These are phyloP conservation scores for Indri indri DNA, from an alignment of 2,113 vertebrate species.

Conservation along the genomic window DNA sequence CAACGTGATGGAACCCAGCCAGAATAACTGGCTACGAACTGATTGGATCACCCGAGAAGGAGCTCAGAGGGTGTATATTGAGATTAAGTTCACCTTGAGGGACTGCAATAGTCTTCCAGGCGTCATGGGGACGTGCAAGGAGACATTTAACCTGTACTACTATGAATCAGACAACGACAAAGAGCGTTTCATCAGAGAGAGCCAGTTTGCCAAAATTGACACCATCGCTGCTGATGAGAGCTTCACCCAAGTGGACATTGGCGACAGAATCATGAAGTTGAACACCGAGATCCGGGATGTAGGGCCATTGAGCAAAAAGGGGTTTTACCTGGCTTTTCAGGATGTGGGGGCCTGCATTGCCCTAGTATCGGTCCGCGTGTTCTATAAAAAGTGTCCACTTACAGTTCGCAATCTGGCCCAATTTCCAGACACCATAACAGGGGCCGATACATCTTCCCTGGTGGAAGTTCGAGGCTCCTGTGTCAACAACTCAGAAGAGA, in stretches of 20 bases:
- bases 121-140: conserved; percentile 99
- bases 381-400: conserved; percentile 97
- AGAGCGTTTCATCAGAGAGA: conserved; percentile 95
- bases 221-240: conserved; percentile 98
- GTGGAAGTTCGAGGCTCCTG: conserved; percentile 98
- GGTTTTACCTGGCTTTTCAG: conserved; percentile 99
- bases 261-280: conserved; percentile 98
- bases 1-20: conserved; percentile 98
- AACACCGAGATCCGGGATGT: conserved; percentile 98
- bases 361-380: conserved; percentile 95
- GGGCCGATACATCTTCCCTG: conserved; percentile 96
- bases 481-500: conserved; percentile 97
- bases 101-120: conserved; percentile 99
- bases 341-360: conserved; percentile 98
- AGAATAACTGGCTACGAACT: conserved; percentile 99
- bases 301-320: conserved; percentile 91
- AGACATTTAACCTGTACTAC: conserved; percentile 99
- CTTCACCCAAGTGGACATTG: conserved; percentile 99
- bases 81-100: conserved; percentile 98
- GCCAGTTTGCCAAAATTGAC: conserved; percentile 96
- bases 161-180: conserved; percentile 97
- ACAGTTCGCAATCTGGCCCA: conserved; percentile 96
- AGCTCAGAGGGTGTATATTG: conserved; percentile 96
- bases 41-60: conserved; percentile 97
- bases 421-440: conserved; percentile 97